phyloP scores from a whole-genome alignment of 2,797 vertebrate species.

The Myotis planiceps region DNA sequence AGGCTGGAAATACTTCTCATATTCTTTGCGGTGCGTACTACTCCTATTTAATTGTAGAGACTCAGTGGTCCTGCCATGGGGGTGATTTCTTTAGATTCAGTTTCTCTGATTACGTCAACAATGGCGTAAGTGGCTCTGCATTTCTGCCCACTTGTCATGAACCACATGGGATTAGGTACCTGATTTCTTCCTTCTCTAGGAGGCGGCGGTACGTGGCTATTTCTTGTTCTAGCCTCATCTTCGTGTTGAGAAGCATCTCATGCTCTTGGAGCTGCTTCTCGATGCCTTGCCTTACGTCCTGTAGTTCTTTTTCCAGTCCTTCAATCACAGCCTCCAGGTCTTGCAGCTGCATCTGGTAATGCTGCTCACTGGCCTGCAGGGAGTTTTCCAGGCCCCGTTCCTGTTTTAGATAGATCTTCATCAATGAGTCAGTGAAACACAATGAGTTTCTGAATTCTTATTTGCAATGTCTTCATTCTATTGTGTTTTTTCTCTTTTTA shows the following conservation, averaged over 20 bases:
- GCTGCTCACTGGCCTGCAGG: slow-evolving; percentile 90
- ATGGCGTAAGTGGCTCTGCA: background rate
- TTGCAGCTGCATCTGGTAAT: slow-evolving; percentile 93
- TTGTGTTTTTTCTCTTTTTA: background rate
- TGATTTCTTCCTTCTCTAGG: slow-evolving; percentile 95
- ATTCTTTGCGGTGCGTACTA: background rate
- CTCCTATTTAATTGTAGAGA: background rate
- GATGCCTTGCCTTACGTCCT: slow-evolving; percentile 91
- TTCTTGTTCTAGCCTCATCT: slow-evolving; percentile 96
- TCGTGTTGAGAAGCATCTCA: slow-evolving; percentile 94
- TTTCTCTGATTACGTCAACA: background rate
- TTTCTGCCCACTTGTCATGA: background rate
- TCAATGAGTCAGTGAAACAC: slow-evolving; percentile 21
- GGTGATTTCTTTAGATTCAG: background rate
- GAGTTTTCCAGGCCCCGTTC: slow-evolving; percentile 94
- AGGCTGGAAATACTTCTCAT: background rate
- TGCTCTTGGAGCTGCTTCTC: slow-evolving; percentile 94
- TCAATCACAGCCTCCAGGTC: slow-evolving; percentile 92
- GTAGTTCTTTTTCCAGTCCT: slow-evolving; percentile 92
- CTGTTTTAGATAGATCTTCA: slow-evolving; percentile 83
- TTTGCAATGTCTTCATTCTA: background rate
- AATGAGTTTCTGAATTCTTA: slow-evolving; percentile 25
- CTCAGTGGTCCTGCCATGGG: background rate
- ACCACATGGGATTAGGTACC: slow-evolving; percentile 84
- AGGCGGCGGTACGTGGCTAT: slow-evolving; percentile 94